phyloP scores from a whole-genome alignment of 2,888 invertebrate genomes.

The Acleris sparsana region DNA sequence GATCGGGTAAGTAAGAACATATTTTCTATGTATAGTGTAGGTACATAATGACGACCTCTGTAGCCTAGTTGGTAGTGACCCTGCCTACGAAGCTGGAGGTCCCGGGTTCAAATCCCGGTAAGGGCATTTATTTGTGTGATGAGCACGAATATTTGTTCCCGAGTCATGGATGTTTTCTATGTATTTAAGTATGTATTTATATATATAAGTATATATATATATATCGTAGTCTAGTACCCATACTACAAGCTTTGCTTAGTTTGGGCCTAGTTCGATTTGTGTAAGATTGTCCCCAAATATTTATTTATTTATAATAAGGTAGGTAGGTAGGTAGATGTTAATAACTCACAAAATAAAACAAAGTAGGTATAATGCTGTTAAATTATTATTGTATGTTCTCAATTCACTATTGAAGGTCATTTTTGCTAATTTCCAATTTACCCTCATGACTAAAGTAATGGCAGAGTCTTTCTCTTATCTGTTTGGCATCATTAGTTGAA shows the following conservation, averaged over 20 bases:
- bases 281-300: conserved; percentile 10
- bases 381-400: conserved; percentile 27
- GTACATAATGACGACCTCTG: conserved; percentile 21
- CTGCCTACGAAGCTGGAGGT: no score
- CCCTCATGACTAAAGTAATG: conserved; percentile 5
- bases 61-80: conserved; percentile 3
- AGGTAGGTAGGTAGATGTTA: conserved; percentile 10
- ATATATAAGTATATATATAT: no score
- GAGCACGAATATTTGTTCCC: no score
- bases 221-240: no score
- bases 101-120: no score
- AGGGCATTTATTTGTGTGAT: no score
- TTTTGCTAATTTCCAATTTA: no score
- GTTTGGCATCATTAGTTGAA: conserved; percentile 27
- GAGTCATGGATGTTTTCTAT: no score
- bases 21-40: conserved; percentile 31
- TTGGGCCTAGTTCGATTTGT: conserved; percentile 8
- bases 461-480: conserved; percentile 24
- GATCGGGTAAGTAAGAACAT: conserved; percentile 25
- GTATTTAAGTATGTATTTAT: no score
- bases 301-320: conserved; percentile 10
- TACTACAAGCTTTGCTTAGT: conserved; percentile 6
- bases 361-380: conserved; percentile 27
- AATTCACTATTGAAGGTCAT: conserved; percentile 24
- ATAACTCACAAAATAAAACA: conserved; percentile 18